Evolutionary conservation across 2,113 vertebrate genomes (phyloP).

Genomic region (Planiliza haematocheilus): DNA sequence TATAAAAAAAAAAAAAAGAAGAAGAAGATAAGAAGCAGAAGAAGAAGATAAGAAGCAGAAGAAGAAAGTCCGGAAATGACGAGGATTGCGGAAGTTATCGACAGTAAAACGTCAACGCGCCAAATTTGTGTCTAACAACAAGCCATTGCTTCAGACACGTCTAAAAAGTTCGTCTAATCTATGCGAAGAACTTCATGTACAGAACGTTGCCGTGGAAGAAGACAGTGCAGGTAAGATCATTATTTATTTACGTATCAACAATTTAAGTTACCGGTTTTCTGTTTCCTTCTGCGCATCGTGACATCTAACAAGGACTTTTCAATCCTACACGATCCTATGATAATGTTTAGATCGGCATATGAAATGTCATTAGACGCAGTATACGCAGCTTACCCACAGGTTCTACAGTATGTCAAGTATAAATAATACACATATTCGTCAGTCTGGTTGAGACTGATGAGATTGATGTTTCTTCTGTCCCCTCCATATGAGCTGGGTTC

Average conservation of each 20-base stretch:
- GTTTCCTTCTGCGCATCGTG: neutral
- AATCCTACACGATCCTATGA: no score
- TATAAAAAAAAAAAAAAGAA: no score
- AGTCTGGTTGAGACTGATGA: no score
- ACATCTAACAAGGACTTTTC: neutral
- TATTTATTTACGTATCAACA: neutral
- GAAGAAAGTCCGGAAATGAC: conserved; percentile 25
- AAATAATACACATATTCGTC: no score
- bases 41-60: neutral
- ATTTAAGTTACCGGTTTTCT: neutral
- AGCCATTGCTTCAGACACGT: neutral
- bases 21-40: no score
- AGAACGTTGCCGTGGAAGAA: neutral
- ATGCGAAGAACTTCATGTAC: neutral
- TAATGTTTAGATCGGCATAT: no score
- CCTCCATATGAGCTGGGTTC: no score
- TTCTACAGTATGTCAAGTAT: no score
- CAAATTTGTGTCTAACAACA: conserved; percentile 47
- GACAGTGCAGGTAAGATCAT: conserved; percentile 18
- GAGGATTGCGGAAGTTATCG: conserved; percentile 9
- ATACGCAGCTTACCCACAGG: no score
- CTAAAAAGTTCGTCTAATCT: neutral
- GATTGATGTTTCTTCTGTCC: no score
- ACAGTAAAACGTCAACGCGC: conserved; percentile 47
- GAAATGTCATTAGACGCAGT: no score